phyloP scores from a whole-genome alignment of 2,888 invertebrate genomes.

The Cistogaster globosa region DNA sequence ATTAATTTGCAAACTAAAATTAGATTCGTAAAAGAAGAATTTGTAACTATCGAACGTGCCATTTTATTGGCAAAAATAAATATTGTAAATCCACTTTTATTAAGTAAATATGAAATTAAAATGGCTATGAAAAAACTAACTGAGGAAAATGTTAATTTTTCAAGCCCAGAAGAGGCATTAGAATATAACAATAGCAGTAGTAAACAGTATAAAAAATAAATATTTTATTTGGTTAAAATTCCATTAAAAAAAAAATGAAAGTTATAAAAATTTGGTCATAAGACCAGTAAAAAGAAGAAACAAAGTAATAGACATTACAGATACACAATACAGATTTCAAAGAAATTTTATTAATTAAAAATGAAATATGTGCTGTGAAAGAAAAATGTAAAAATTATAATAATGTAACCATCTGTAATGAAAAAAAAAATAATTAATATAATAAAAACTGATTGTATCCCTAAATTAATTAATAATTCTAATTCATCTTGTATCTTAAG shows the following conservation, averaged over 20 bases:
- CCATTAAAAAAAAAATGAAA: too few relatives aligned
- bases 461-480: too few relatives aligned
- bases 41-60: conserved; percentile 8
- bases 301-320: conserved; percentile 6
- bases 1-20: too few relatives aligned
- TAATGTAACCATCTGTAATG: neutral
- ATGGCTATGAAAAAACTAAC: conserved; percentile 37
- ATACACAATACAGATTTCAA: too few relatives aligned
- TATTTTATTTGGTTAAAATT: neutral
- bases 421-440: too few relatives aligned
- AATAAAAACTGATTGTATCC: too few relatives aligned
- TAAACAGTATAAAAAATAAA: neutral
- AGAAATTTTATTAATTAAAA: conserved; percentile 19
- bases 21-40: neutral
- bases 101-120: conserved; percentile 29
- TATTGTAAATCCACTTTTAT: conserved; percentile 37
- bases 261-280: neutral
- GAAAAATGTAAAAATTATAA: conserved; percentile 24
- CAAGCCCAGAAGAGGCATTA: conserved; percentile 32
- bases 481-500: neutral
- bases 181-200: conserved; percentile 22
- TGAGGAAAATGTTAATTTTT: conserved; percentile 19
- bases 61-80: conserved; percentile 23
- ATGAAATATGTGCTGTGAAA: conserved; percentile 6
- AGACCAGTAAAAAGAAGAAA: neutral